A percentile compares a stretch with the other conserved stretches of the same genome.
Conservation (phyloP, 1,140 invertebrate genomes). For the Mizuhopecten yessoensis region DNA sequence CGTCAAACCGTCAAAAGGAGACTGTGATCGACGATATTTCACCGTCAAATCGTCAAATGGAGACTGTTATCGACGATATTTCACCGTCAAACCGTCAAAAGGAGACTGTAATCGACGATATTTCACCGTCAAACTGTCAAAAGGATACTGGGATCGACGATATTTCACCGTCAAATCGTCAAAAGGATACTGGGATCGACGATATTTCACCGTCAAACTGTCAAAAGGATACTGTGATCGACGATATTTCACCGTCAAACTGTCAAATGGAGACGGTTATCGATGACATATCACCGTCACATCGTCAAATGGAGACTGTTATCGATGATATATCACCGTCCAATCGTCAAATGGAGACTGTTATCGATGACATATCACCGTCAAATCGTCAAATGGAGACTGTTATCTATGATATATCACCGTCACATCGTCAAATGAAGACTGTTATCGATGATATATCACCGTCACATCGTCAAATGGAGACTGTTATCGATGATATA, state of each 20-base stretch:
- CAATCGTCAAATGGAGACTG: too few species aligned
- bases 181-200: neutral
- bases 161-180: neutral
- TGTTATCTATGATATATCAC: neutral
- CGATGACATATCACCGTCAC: neutral
- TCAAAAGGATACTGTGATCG: neutral
- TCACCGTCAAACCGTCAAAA: neutral
- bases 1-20: neutral
- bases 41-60: neutral
- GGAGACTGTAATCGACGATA: neutral
- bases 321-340: neutral
- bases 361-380: neutral
- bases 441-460: neutral
- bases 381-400: neutral
- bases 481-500: neutral
- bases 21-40: neutral
- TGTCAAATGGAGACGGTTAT: neutral
- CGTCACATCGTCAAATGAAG: too few species aligned
- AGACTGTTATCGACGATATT: constrained; percentile 28
- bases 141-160: neutral
- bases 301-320: neutral
- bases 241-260: neutral
- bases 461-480: neutral
- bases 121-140: neutral
- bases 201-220: neutral